phyloP scores from a whole-genome alignment of 2,113 vertebrate species.

The Eolophus roseicapilla region DNA sequence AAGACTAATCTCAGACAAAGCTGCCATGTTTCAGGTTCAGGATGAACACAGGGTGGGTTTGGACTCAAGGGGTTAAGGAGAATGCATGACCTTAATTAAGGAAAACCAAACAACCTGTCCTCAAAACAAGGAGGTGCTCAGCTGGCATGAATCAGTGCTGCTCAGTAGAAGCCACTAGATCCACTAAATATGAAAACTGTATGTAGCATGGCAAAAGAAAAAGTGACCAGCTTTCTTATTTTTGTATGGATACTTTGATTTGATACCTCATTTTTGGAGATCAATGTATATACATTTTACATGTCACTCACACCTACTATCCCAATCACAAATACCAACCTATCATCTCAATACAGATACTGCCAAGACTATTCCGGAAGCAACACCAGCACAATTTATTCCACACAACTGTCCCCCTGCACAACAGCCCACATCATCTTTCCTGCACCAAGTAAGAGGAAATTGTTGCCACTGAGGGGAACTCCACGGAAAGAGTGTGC shows the following conservation, averaged over 20 bases:
- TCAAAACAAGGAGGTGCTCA: background rate
- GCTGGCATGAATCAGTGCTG: background rate
- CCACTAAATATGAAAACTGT: background rate
- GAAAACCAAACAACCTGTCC: background rate
- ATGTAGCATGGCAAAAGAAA: background rate
- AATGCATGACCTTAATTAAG: background rate
- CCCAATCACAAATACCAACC: fast-evolving
- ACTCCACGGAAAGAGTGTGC: background rate
- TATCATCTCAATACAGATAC: background rate
- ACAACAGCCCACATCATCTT: background rate
- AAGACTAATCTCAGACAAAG: background rate
- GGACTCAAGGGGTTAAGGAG: background rate
- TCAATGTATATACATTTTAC: background rate
- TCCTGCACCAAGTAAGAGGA: background rate
- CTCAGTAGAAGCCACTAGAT: background rate
- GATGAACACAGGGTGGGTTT: background rate
- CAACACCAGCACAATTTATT: background rate
- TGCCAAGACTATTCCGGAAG: background rate
- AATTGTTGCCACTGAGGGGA: background rate
- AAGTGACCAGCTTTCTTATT: background rate
- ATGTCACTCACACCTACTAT: background rate
- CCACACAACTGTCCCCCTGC: background rate
- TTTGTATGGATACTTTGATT: background rate
- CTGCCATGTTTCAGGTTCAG: background rate
- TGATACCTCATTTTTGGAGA: background rate